Base-by-base conservation (phyloP, 2,888 invertebrate genomes). In the Alentia gelatinosa region DNA sequence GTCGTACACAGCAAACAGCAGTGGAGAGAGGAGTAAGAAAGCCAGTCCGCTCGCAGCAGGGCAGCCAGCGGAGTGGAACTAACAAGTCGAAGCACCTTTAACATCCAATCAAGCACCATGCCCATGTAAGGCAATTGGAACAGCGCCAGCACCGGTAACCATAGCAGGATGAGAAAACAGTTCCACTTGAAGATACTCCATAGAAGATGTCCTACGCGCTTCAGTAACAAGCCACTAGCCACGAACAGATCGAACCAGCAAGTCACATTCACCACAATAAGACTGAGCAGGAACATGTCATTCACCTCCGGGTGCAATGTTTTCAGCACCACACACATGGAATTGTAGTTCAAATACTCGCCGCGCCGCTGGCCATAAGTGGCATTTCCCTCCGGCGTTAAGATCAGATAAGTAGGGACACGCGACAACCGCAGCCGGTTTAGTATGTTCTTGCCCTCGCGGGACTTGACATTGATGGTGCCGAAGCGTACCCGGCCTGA, bases 401-500 rank as follows among this genome's bases (percentile, higher is more conserved):
- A 94, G 23, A 97, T 94, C 56, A 96, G 75, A 93, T 96, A 96
- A n/a, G 94, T 92, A 1, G 96, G 96, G 23, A 94, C 89, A 75
- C 89, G 89, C 47, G 90, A 91, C 30, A 92, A 84, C 12, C 91
- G 93, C 12, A 93, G 89, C 50, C 93, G 93, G 39, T 92, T 92
- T 26, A 92, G 75, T 7, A 95, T 92, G 39, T 92, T 42, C 89
- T 93, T 93, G 33, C 93, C 94, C 79, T 93, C 91, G 35, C 90
- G 88, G 0, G 93, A 92, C 30, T 92, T 93, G 0, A 93, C 91
- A 88, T 94, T 93, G 15, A 95, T 93, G 15, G 93, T 93, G 23
- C 96, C 97, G 94, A 97, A 96, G 92, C 96, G 96, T 1, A 96
- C 96, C 26, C 97, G 94, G n/a, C 97, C 97, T 56, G 96, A 96